Conservation (phyloP, 2,797 vertebrate species). For the Amazonetta brasiliensis region DNA sequence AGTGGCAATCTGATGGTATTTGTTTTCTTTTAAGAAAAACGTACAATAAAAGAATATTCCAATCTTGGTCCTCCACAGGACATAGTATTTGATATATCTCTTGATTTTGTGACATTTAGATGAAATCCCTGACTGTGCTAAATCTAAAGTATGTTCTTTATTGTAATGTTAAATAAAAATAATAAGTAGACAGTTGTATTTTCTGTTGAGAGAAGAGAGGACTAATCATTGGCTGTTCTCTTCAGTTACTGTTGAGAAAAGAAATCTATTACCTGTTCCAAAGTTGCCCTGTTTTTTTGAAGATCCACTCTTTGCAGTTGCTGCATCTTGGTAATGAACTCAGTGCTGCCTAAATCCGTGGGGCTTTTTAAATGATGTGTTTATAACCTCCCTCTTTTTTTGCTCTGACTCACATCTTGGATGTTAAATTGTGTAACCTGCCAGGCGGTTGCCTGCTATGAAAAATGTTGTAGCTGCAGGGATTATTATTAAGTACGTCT, state of each 20-base stretch:
- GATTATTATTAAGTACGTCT: slow-evolving; percentile 48
- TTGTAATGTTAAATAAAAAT: background rate
- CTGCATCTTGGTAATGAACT: background rate
- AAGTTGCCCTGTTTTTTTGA: background rate
- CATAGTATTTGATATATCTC: background rate
- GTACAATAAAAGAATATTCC: background rate
- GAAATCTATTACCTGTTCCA: background rate
- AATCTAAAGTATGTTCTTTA: background rate
- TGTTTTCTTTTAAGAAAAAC: background rate
- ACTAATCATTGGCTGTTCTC: background rate
- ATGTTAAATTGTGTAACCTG: slow-evolving; percentile 51
- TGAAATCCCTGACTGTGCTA: background rate
- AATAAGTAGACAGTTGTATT: background rate
- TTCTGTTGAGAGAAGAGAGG: background rate
- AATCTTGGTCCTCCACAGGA: background rate
- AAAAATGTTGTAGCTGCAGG: slow-evolving; percentile 24
- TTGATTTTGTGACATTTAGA: background rate
- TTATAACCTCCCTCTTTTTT: background rate
- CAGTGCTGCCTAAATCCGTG: background rate
- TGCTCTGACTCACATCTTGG: slow-evolving; percentile 49
- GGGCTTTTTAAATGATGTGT: background rate
- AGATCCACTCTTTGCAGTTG: background rate
- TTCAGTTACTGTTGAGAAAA: background rate
- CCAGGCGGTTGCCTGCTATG: slow-evolving; percentile 3
- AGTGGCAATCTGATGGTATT: background rate